These are phyloP conservation scores for Papilio xuthus DNA, from an alignment of 1,140 invertebrate genomes.

Conservation along the genomic window DNA sequence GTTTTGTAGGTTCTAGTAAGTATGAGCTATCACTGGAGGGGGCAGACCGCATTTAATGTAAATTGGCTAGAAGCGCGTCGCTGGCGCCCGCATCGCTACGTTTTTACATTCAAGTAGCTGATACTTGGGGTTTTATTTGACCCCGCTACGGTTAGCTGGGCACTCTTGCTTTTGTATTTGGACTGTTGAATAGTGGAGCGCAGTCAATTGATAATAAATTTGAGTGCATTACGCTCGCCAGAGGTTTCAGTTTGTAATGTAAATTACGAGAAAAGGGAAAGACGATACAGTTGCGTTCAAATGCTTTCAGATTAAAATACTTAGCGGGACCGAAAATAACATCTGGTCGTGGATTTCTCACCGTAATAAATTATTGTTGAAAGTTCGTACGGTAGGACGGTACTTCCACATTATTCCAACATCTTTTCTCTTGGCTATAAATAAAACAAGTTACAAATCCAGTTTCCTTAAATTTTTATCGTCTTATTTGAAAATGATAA, in stretches of 20 bases:
- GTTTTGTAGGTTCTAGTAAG: slow-evolving; percentile 58
- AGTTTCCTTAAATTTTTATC: slow-evolving; percentile 36
- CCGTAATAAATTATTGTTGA: slow-evolving; percentile 43
- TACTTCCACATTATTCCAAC: slow-evolving; percentile 32
- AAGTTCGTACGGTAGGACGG: slow-evolving; percentile 31
- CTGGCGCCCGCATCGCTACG: slow-evolving; percentile 58
- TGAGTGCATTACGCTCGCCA: slow-evolving; percentile 39
- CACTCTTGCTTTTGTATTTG: slow-evolving; percentile 60
- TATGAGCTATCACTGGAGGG: slow-evolving; percentile 69
- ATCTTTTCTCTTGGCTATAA: slow-evolving; percentile 43
- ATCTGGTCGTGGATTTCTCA: slow-evolving; percentile 40
- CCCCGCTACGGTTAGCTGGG: slow-evolving; percentile 53
- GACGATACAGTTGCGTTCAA: slow-evolving; percentile 46
- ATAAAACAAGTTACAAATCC: slow-evolving; percentile 40
- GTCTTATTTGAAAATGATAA: slow-evolving; percentile 37
- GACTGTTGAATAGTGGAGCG: slow-evolving; percentile 55
- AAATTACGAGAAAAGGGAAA: slow-evolving; percentile 48
- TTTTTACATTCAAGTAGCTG: slow-evolving; percentile 74
- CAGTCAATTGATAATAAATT: slow-evolving; percentile 58
- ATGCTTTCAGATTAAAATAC: slow-evolving; percentile 25
- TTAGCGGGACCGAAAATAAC: slow-evolving; percentile 36
- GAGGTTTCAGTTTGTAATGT: slow-evolving; percentile 40
- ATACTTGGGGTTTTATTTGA: slow-evolving; percentile 68
- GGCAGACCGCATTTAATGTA: slow-evolving; percentile 77
- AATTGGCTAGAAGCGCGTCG: slow-evolving; percentile 67